A percentile compares a stretch with the other conserved stretches of the same genome.
Conservation (phyloP, 2,113 vertebrate genomes). For the Sander vitreus region DNA sequence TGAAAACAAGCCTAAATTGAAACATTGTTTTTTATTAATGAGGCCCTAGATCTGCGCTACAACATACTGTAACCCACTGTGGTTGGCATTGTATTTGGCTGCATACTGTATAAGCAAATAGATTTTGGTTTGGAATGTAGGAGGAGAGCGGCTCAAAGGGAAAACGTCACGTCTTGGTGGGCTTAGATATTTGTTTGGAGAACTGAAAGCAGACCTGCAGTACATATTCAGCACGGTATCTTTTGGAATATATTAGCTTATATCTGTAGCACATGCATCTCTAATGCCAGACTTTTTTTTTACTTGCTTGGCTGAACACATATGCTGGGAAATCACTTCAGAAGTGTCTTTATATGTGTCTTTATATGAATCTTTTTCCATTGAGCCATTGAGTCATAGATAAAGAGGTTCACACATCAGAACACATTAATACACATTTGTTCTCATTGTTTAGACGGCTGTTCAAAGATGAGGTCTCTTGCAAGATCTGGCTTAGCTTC, state of each 20-base stretch:
- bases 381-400: background rate
- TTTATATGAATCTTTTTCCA: background rate
- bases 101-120: background rate
- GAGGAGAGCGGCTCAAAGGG: background rate
- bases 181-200: slow-evolving; percentile 31
- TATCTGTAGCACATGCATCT: slow-evolving; percentile 11
- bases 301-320: slow-evolving; percentile 1
- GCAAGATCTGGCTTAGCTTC: background rate
- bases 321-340: background rate
- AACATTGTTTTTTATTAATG: background rate
- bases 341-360: background rate
- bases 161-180: background rate
- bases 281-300: background rate
- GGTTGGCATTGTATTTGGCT: slow-evolving; percentile 26
- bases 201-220: slow-evolving; percentile 30
- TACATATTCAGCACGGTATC: slow-evolving; percentile 2
- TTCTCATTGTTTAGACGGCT: background rate
- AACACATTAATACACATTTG: background rate
- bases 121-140: slow-evolving; percentile 14
- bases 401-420: slow-evolving; percentile 5
- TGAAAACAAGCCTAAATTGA: slow-evolving; percentile 1
- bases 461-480: background rate
- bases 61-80: background rate
- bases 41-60: slow-evolving; percentile 5
- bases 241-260: slow-evolving; percentile 14